Evolutionary conservation across 2,797 vertebrate genomes (phyloP).

Genomic region (Galaxias olidus): DNA sequence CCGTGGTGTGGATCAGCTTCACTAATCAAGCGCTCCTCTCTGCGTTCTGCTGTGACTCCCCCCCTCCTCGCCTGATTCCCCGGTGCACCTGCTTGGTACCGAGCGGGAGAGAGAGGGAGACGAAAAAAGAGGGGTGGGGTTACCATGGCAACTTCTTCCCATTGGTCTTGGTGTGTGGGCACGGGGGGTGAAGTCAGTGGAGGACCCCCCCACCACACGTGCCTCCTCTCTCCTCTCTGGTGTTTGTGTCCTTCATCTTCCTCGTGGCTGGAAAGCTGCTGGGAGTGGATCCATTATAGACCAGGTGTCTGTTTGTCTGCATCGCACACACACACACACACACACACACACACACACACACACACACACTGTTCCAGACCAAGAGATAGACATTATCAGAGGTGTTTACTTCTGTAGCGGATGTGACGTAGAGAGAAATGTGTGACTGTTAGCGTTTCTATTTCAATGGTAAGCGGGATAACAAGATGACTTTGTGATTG

Average conservation of each 20-base stretch:
- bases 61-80: slow-evolving; percentile 51
- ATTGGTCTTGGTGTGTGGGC: slow-evolving; percentile 51
- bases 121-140: slow-evolving; percentile 58
- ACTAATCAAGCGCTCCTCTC: slow-evolving; percentile 70
- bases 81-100: background rate
- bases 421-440: no score
- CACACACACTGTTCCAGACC: slow-evolving; percentile 23
- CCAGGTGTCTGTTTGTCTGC: no score
- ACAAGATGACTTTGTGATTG: no score
- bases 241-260: slow-evolving; percentile 18
- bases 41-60: slow-evolving; percentile 64
- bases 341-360: background rate
- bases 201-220: slow-evolving; percentile 56
- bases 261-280: slow-evolving; percentile 31
- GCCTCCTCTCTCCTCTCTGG: slow-evolving; percentile 41
- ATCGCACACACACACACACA: background rate
- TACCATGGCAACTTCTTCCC: slow-evolving; percentile 76
- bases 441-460: no score
- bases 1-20: slow-evolving; percentile 49
- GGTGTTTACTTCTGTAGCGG: background rate
- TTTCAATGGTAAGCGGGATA: no score
- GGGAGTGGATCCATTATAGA: slow-evolving; percentile 70
- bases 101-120: slow-evolving; percentile 19
- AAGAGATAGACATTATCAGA: slow-evolving; percentile 15
- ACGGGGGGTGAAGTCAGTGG: slow-evolving; percentile 48